A percentile compares a stretch with the other conserved stretches of the same genome.
Evolutionary conservation across 2,797 vertebrate species (phyloP).

Genomic region (Arrhamphus sclerolepis): DNA sequence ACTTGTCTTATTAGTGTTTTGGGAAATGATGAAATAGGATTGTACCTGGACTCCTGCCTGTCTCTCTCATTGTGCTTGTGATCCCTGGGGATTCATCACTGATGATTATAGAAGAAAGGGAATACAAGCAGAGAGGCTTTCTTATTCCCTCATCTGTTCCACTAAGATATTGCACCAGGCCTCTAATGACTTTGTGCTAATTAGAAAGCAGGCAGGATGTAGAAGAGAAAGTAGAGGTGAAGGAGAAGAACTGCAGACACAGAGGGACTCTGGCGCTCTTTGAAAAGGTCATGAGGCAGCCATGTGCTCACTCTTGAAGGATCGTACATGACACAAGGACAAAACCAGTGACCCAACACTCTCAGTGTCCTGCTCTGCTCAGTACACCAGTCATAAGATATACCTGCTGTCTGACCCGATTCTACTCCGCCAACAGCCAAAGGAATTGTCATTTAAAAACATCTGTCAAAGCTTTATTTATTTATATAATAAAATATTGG

Average conservation of each 20-base stretch:
- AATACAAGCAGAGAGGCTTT: slow-evolving; percentile 8
- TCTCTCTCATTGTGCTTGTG: slow-evolving; percentile 30
- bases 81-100: slow-evolving; percentile 21
- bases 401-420: slow-evolving; percentile 55
- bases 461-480: slow-evolving; percentile 1
- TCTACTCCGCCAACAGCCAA: slow-evolving; percentile 31
- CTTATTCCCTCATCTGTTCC: slow-evolving; percentile 38
- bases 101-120: slow-evolving; percentile 46
- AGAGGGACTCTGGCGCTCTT: slow-evolving; percentile 39
- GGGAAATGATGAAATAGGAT: slow-evolving; percentile 50
- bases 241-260: slow-evolving; percentile 52
- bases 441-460: slow-evolving; percentile 1
- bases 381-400: slow-evolving; percentile 42
- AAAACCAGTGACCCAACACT: slow-evolving; percentile 65
- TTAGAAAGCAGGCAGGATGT: slow-evolving; percentile 58
- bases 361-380: slow-evolving; percentile 56
- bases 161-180: slow-evolving; percentile 27
- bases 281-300: slow-evolving; percentile 66
- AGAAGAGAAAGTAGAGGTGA: slow-evolving; percentile 57
- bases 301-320: slow-evolving; percentile 61
- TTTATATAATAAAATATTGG: too few species aligned
- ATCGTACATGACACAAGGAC: slow-evolving; percentile 66
- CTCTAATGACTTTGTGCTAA: slow-evolving; percentile 54
- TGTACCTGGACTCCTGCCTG: slow-evolving; percentile 46
- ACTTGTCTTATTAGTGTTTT: slow-evolving; percentile 48